Base-by-base conservation (phyloP, 1,140 invertebrate species). In the Hylyphantes graminicola region DNA sequence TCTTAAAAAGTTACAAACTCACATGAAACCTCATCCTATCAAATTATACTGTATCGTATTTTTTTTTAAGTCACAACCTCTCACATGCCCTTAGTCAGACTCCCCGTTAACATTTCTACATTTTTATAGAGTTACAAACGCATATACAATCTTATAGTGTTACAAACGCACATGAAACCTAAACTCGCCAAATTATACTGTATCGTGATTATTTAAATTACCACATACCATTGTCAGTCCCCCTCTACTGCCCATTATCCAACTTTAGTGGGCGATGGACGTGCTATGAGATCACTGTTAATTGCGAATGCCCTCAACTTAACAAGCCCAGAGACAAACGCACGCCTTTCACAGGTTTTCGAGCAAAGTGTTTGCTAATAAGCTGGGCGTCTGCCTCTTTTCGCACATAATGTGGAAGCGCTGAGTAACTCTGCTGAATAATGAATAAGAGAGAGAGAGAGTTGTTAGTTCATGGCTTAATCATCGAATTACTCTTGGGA, bases 401-500 rank as follows among this genome's bases (percentile, higher is more conserved):
- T 13, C 19, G 35, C 65, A 50, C 19, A 50, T 68, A 50, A 68
- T 68, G 65, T 35, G 21, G 21, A 35, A 68, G 35, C 65, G 65
- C 35, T 68, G 65, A 68, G 51, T 68, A 68, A 68, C 51, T 68
- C 65, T n/a, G 65, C 19, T 68, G 8, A 13, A 48, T 68, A 51
- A 68, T 68, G 48, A 68, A 51, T 35, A 35, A 35, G 48, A 15
- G 7, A n/a, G n/a, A 35, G 48, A 15, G 7, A n/a, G n/a, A 68
- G 19, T 68, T 68, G 65, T 68, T 68, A 68, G 35, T 50, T 50
- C 65, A 68, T 9, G 65, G 65, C 65, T 68, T 68, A 68, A 68
- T 68, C 65, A 51, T 35, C 35, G 5, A 35, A 35, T 35, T 35
- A 35, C 35, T 35, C 35, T 35, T 35, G 35, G 35, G 35, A 35